Percentiles rank a stretch among this genome's conserved stretches.
Evolutionary conservation across 2,113 vertebrate species (phyloP).

Genomic region (Romanogobio albipinnatus): DNA sequence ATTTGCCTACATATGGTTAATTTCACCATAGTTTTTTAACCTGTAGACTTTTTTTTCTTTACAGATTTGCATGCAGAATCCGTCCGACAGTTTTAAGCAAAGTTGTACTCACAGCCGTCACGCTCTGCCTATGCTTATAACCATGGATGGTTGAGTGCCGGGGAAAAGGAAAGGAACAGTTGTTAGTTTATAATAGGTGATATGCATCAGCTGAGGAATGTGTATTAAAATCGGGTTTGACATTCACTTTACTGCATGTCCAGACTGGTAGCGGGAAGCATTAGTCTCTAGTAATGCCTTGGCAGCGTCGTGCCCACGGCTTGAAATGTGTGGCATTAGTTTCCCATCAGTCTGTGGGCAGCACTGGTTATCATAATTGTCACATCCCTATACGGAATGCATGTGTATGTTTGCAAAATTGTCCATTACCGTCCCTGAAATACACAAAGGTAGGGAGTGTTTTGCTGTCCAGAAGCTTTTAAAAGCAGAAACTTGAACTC

Average conservation of each 20-base stretch:
- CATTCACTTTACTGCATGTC: slow-evolving; percentile 92
- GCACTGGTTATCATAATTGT: background rate
- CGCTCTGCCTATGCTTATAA: slow-evolving; percentile 3
- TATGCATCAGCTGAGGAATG: slow-evolving; percentile 87
- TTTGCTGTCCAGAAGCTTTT: slow-evolving; percentile 27
- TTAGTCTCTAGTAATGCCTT: slow-evolving; percentile 86
- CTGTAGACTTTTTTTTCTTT: background rate
- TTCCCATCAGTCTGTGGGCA: slow-evolving; percentile 20
- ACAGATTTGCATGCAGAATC: background rate
- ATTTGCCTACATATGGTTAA: background rate
- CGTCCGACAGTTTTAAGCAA: slow-evolving; percentile 7
- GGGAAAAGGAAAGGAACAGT: slow-evolving; percentile 69
- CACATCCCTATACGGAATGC: background rate
- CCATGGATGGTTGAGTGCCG: slow-evolving; percentile 56
- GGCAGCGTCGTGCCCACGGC: slow-evolving; percentile 22
- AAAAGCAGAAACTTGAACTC: slow-evolving; percentile 23
- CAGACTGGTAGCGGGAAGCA: slow-evolving; percentile 83
- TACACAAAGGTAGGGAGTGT: background rate
- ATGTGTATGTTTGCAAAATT: slow-evolving; percentile 31
- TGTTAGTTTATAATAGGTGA: slow-evolving; percentile 82
- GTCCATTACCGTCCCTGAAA: slow-evolving; percentile 26
- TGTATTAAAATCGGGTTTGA: slow-evolving; percentile 86
- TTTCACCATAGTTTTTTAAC: background rate
- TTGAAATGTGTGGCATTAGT: slow-evolving; percentile 24
- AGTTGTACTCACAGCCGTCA: background rate